phyloP scores from a whole-genome alignment of 2,797 vertebrate species.

The Hippopotamyrus pictus region DNA sequence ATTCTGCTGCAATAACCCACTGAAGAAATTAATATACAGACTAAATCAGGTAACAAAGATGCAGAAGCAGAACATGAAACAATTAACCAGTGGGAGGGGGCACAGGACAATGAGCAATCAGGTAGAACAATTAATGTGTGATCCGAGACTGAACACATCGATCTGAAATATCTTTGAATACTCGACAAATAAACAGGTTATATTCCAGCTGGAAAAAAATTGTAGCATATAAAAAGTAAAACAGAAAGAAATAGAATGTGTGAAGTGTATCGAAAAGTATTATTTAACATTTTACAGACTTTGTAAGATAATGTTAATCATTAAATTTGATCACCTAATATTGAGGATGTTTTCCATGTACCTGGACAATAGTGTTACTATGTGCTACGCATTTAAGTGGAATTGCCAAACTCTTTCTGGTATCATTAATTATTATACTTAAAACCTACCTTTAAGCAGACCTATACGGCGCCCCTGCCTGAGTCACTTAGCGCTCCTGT shows the following conservation, averaged over 20 bases:
- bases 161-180: too few species aligned
- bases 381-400: not conserved
- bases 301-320: not conserved
- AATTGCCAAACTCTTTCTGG: not conserved
- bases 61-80: not conserved
- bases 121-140: not conserved
- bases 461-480: not conserved
- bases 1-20: not conserved
- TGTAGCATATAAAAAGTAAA: too few species aligned
- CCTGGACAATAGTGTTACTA: not conserved
- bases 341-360: not conserved
- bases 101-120: not conserved
- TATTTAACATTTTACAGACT: too few species aligned
- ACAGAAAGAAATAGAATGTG: too few species aligned
- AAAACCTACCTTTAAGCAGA: not conserved
- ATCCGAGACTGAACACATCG: too few species aligned
- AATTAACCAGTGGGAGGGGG: not conserved
- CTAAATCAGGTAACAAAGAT: not conserved
- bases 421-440: not conserved
- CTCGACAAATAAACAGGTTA: too few species aligned
- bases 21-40: not conserved
- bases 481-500: not conserved
- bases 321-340: not conserved
- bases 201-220: too few species aligned
- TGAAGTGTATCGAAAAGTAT: too few species aligned